Conservation (phyloP, 2,797 vertebrate genomes). For the Moxostoma hubbsi region DNA sequence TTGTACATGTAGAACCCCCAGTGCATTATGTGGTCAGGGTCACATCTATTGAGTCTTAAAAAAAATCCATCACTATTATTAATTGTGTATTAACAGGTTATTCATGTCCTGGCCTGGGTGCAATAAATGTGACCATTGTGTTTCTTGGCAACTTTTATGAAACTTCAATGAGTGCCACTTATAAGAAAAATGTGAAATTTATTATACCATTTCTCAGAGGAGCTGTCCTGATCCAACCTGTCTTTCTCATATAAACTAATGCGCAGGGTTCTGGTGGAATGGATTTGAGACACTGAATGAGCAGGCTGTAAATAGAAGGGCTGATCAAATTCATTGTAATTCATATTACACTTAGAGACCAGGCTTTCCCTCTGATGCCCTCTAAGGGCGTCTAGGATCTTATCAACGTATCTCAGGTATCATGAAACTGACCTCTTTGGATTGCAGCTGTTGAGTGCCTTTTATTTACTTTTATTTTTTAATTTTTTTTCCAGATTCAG, state of each 20-base stretch:
- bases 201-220: background rate
- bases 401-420: conserved; percentile 42
- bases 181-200: conserved; percentile 3
- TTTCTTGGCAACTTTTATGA: background rate
- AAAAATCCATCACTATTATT: background rate
- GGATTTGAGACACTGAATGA: conserved; percentile 62
- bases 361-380: conserved; percentile 64
- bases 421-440: conserved; percentile 46
- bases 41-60: background rate
- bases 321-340: conserved; percentile 70
- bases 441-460: conserved; percentile 8
- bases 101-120: conserved; percentile 8
- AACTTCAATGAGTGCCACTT: background rate
- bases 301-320: conserved; percentile 71
- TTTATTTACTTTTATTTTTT: too few species aligned
- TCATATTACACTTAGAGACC: conserved; percentile 69
- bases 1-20: background rate
- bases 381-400: conserved; percentile 57
- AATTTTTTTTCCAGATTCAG: too few species aligned
- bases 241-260: background rate
- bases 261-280: conserved; percentile 63
- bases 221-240: background rate
- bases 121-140: conserved; percentile 6
- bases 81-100: conserved; percentile 8
- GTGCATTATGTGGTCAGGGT: background rate